Percentiles rank a stretch among this genome's conserved stretches.
phyloP scores from a whole-genome alignment of 1,140 invertebrate species.

The Nomia melanderi region DNA sequence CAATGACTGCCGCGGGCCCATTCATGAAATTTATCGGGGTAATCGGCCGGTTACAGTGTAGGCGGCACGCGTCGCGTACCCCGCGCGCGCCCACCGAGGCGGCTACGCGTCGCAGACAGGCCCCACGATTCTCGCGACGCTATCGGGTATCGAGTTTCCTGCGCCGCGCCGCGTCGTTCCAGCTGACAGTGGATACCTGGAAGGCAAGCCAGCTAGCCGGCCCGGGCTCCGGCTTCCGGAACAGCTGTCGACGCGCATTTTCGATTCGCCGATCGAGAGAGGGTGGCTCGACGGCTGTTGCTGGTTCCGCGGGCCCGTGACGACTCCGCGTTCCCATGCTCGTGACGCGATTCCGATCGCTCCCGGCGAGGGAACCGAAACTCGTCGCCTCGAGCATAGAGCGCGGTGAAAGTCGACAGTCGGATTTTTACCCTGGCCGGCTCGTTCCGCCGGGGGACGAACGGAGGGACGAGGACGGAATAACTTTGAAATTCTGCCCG shows the following conservation, averaged over 20 bases:
- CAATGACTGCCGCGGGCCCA: constrained; percentile 61
- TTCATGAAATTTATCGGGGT: constrained; percentile 68
- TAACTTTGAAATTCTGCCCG: too few species aligned
- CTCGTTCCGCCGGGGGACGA: too few species aligned
- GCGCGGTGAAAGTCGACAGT: too few species aligned
- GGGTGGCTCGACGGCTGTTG: background rate
- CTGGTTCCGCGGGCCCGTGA: background rate
- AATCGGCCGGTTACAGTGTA: constrained; percentile 57
- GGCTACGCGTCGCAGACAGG: background rate
- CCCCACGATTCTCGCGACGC: constrained; percentile 4
- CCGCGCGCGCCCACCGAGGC: background rate
- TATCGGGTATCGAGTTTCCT: constrained; percentile 15
- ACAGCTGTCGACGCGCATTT: constrained; percentile 12
- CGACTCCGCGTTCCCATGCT: background rate
- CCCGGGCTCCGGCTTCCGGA: background rate
- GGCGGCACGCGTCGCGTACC: constrained; percentile 18
- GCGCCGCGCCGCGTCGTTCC: background rate
- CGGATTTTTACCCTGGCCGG: too few species aligned
- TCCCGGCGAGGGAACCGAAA: too few species aligned
- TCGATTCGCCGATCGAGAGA: background rate
- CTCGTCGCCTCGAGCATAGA: too few species aligned
- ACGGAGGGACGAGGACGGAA: too few species aligned
- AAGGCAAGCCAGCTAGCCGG: background rate
- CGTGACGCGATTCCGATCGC: background rate
- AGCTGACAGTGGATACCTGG: constrained; percentile 14